Evolutionary conservation across 2,888 invertebrate species (phyloP), one percentile per base, ranked within the genome.

Genomic region (Candidula unifasciata): DNA sequence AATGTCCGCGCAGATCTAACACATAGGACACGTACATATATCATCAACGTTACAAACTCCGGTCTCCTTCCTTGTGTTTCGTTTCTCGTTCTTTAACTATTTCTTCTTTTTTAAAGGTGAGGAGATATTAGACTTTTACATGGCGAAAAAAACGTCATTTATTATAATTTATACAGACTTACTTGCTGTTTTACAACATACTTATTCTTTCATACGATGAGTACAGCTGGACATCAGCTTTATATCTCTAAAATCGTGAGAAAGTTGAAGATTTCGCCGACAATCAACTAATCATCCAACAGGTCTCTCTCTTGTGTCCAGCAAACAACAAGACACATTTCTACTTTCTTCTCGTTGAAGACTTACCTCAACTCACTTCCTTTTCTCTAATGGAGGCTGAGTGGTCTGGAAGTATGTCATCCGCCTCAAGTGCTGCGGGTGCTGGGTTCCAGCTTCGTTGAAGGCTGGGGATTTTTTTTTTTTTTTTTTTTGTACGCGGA

Each of bases 401-500:
- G n/a, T n/a, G n/a, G n/a, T n/a, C n/a, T n/a, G n/a, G n/a, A n/a
- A n/a, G n/a, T n/a, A n/a, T n/a, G n/a, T n/a, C n/a, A n/a, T n/a
- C n/a, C n/a, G n/a, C n/a, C n/a, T n/a, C n/a, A n/a, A n/a, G n/a
- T n/a, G n/a, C n/a, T n/a, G n/a, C n/a, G n/a, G 60, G n/a, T 13
- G 6, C 8, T 60, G 6, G 0, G 60, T 24, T 60, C n/a, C 5
- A 2, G 6, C 6, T 60, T 16, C 6, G 44, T 44, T 44, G 44
- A n/a, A n/a, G n/a, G n/a, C n/a, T n/a, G n/a, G n/a, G n/a, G n/a
- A 10, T 13, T 44, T 6, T 44, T 13, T 44, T 44, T 13, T 1
- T 44, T n/a, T n/a, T n/a, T n/a, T n/a, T n/a, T 69, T 3, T 80
- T 57, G 27, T 27, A 60, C 60, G 57, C 64, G 44, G 71, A 57